Base-by-base conservation (phyloP, 2,888 invertebrate genomes). In the Dendrolimus pini region DNA sequence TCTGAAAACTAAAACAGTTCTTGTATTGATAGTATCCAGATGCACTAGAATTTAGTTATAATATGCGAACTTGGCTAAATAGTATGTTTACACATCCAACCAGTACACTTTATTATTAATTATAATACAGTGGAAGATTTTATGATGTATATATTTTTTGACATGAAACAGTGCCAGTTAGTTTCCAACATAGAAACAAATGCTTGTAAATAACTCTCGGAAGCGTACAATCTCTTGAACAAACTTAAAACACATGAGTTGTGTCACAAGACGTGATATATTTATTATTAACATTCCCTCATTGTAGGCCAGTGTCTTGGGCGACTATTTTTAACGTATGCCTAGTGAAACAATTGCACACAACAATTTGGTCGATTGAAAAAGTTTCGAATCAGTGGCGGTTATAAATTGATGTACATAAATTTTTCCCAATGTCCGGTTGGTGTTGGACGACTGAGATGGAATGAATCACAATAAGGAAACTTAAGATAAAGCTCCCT, bases 341-440 rank as follows among this genome's bases (percentile, higher is more conserved):
- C 66, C 71, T 75, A 73, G 72, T 64, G 67, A 72, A 80, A 83
- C 83, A 81, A 85, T 85, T 72, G 78, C 74, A 65, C 67, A 64
- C 68, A 73, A 77, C 71, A 77, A 74, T 80, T 82, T 77, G 78
- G 82, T 80, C 82, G 82, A 80, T 83, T 80, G 80, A 80, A 85
- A 84, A 75, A 79, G 75, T 80, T 80, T 72, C 67, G 67, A 74
- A 68, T 62, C 63, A 55, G 68, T 73, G 82, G 80, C 83, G 82
- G 69, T 77, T 77, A 83, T 78, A 74, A 82, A 86, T 82, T 65
- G 74, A 68, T 71, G 68, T 65, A 72, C 74, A 74, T 78, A 77
- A 77, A 81, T 81, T 79, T 74, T 73, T 71, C 55, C 60, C 57
- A 61, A 61, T 61, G 64, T 58, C 61, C 59, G 62, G 63, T 59